phyloP scores from a whole-genome alignment of 1,140 invertebrate species.

The Neodiprion lecontei region DNA sequence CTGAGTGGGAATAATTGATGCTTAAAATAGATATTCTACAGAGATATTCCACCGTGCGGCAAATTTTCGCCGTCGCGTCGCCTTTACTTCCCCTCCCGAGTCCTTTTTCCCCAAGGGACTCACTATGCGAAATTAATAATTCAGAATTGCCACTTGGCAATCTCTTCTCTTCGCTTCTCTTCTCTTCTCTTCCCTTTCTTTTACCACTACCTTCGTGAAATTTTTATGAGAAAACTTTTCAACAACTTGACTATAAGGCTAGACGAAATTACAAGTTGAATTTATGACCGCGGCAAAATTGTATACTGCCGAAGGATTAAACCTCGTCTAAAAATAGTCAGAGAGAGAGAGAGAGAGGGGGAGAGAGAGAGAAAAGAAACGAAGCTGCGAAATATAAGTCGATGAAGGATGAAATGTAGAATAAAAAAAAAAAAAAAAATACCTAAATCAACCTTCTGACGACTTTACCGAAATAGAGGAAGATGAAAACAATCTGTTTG shows the following conservation, averaged over 20 bases:
- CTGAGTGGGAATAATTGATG: background rate
- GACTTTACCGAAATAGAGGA: too few relatives aligned
- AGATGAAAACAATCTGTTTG: too few relatives aligned
- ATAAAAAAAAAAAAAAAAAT: too few relatives aligned
- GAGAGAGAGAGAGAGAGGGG: too few relatives aligned
- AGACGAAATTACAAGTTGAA: background rate
- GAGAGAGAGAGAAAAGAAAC: too few relatives aligned
- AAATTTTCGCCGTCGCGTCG: too few relatives aligned
- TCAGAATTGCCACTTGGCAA: background rate
- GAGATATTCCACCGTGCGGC: background rate
- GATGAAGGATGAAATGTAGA: too few relatives aligned
- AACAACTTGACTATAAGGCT: conserved; percentile 2
- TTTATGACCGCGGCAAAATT: background rate
- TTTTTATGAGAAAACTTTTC: conserved; percentile 6
- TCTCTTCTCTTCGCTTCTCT: background rate
- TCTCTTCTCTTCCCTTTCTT: too few relatives aligned
- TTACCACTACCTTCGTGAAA: background rate
- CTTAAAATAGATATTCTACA: background rate
- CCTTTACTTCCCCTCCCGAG: background rate
- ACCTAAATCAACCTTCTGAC: too few relatives aligned
- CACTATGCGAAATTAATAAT: conserved; percentile 3
- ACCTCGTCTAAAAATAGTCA: too few relatives aligned
- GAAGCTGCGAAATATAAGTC: too few relatives aligned
- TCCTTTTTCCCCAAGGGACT: background rate
- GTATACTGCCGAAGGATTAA: too few relatives aligned